Base-by-base conservation (phyloP, 2,888 invertebrate species). In the Protula sp. region DNA sequence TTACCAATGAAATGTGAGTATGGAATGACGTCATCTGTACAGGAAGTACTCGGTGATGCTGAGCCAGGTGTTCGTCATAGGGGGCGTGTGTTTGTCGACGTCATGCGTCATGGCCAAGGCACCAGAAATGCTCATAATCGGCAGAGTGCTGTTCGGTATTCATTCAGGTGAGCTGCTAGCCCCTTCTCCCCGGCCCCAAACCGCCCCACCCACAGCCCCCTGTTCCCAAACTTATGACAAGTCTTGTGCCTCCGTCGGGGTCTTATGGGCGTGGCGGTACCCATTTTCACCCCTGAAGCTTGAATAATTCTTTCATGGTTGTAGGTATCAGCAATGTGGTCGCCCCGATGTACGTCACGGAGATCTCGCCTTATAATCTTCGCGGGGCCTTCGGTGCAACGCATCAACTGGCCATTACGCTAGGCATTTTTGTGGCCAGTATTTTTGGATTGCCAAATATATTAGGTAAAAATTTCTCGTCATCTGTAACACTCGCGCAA, bases 341-440 rank as follows among this genome's bases (percentile, higher is more conserved):
- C 1, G 89, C 89, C 0, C 92, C 94, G 0, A 88, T 94, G 87
- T 94, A 93, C 74, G 82, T 94, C 45, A 86, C 90, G 0, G 94
- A 94, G 82, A 91, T 94, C 74, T 89, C 93, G 0, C 94, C 94
- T 0, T 84, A 87, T 1, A 88, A 89, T 60, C 82, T 93, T 0
- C 83, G 94, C 59, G 94, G 94, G 57, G 92, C 81, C 1, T 75
- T 82, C 2, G 83, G 82, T 78, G 95, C 94, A 72, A 92, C 94
- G 79, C 95, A 95, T 85, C 95, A 97, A 86, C 87, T 97, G 83
- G 94, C 94, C 74, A 94, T 94, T 78, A 95, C 95, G 70, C 88
- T 94, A 75, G 95, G 95, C 77, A 88, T 97, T 81, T 87, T 95
- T 78, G 86, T 94, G 79, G 93, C 94, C 2, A 71, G 70, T 85